phyloP scores from a whole-genome alignment of 1,140 invertebrate species.

The Zophobas morio region DNA sequence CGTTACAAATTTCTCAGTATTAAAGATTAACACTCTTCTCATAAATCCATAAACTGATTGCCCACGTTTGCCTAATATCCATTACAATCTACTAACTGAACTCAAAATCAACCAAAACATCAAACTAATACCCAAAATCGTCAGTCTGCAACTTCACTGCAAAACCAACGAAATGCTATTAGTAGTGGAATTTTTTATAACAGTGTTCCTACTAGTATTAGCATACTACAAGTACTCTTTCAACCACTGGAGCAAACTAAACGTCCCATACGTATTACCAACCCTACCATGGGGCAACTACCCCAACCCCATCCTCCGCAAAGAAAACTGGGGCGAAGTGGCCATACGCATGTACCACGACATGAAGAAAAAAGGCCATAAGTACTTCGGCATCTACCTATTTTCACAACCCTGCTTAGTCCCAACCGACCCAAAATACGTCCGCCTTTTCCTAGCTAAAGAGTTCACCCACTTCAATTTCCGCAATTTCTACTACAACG shows the following conservation, averaged over 20 bases:
- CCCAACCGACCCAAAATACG: constrained; percentile 67
- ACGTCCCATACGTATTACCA: constrained; percentile 42
- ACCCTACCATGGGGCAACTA: constrained; percentile 51
- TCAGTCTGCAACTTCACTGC: too few relatives aligned
- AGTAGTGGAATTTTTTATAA: background rate
- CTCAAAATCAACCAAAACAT: too few relatives aligned
- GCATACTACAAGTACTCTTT: constrained; percentile 43
- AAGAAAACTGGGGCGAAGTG: constrained; percentile 9
- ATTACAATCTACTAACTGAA: too few relatives aligned
- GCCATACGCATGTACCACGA: constrained; percentile 44
- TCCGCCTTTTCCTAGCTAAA: constrained; percentile 67
- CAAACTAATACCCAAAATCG: too few relatives aligned
- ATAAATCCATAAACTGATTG: too few relatives aligned
- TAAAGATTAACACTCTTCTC: too few relatives aligned
- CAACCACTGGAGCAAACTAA: constrained; percentile 47
- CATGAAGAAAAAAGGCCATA: constrained; percentile 49
- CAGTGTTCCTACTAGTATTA: background rate
- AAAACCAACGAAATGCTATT: background rate
- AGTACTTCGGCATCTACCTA: constrained; percentile 50
- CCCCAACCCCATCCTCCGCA: background rate
- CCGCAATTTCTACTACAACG: constrained; percentile 65
- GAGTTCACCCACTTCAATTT: constrained; percentile 69
- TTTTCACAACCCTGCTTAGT: constrained; percentile 46
- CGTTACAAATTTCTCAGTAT: too few relatives aligned
- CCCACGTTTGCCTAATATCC: too few relatives aligned